Evolutionary conservation across 2,888 invertebrate genomes (phyloP).

Genomic region (Philaethria dido): DNA sequence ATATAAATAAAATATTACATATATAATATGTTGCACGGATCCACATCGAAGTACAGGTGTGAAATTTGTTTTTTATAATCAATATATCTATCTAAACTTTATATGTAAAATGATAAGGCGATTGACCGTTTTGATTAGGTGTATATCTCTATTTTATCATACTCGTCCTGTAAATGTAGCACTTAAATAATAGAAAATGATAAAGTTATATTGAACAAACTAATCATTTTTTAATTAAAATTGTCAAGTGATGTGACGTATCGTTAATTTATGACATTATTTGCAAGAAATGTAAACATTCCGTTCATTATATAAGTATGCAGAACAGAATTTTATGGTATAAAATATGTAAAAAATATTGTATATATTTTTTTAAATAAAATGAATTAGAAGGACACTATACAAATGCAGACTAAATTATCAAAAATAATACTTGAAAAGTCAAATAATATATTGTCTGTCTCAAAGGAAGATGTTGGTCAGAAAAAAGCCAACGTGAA

Average conservation of each 20-base stretch:
- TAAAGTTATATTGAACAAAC: slow-evolving; percentile 1
- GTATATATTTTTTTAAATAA: no score
- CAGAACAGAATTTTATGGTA: background rate
- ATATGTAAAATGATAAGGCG: slow-evolving; percentile 6
- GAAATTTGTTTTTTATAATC: background rate
- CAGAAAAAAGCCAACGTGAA: no score
- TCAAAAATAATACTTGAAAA: no score
- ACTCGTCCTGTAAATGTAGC: background rate
- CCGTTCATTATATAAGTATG: background rate
- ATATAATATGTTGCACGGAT: background rate
- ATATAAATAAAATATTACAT: slow-evolving; percentile 9
- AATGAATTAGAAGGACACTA: no score
- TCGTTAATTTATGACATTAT: slow-evolving; percentile 5
- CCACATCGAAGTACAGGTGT: slow-evolving; percentile 11
- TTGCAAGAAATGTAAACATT: slow-evolving; percentile 12
- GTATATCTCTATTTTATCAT: slow-evolving; percentile 17
- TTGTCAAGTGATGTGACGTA: slow-evolving; percentile 12
- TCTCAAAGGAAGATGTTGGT: no score
- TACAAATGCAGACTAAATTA: no score
- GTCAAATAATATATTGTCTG: no score
- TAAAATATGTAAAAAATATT: background rate
- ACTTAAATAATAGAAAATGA: slow-evolving; percentile 7
- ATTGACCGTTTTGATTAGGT: slow-evolving; percentile 8
- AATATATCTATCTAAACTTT: slow-evolving; percentile 1
- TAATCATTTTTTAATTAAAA: slow-evolving; percentile 12